Conservation (phyloP, 2,888 invertebrate genomes). For the Agonopterix alstromeriana region DNA sequence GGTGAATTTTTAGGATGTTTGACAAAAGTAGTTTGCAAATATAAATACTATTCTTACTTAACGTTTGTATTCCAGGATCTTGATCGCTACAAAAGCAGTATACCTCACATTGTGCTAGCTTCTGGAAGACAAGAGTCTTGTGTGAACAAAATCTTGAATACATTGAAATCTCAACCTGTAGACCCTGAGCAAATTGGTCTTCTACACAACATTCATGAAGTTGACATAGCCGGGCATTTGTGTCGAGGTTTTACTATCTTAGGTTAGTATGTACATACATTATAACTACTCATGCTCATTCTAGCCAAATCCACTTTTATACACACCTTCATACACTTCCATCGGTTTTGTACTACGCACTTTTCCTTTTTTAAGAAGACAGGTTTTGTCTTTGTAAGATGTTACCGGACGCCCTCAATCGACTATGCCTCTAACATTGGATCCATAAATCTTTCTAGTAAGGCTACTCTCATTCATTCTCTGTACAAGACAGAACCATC, state of each 20-base stretch:
- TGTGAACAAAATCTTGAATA: constrained; percentile 42
- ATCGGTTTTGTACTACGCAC: too few species aligned
- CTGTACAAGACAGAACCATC: too few species aligned
- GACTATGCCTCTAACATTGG: too few species aligned
- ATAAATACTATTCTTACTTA: not conserved
- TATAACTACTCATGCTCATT: not conserved
- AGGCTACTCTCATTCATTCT: too few species aligned
- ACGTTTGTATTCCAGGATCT: constrained; percentile 23
- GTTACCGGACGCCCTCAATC: too few species aligned
- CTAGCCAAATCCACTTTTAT: too few species aligned
- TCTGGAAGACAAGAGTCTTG: constrained; percentile 76
- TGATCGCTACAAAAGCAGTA: constrained; percentile 29
- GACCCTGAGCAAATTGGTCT: constrained; percentile 69
- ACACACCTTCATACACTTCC: too few species aligned
- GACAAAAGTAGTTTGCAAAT: too few species aligned
- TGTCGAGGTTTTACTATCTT: constrained; percentile 79
- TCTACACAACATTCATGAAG: constrained; percentile 60
- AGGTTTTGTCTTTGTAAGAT: too few species aligned
- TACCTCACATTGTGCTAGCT: constrained; percentile 67
- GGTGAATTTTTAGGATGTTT: too few species aligned
- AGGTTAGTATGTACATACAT: constrained; percentile 6
- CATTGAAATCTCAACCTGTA: constrained; percentile 34
- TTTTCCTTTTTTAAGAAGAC: too few species aligned
- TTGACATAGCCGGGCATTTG: constrained; percentile 75
- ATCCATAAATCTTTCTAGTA: too few species aligned